These are phyloP conservation scores for Diprion similis DNA, from an alignment of 1,140 invertebrate species.

Conservation along the genomic window DNA sequence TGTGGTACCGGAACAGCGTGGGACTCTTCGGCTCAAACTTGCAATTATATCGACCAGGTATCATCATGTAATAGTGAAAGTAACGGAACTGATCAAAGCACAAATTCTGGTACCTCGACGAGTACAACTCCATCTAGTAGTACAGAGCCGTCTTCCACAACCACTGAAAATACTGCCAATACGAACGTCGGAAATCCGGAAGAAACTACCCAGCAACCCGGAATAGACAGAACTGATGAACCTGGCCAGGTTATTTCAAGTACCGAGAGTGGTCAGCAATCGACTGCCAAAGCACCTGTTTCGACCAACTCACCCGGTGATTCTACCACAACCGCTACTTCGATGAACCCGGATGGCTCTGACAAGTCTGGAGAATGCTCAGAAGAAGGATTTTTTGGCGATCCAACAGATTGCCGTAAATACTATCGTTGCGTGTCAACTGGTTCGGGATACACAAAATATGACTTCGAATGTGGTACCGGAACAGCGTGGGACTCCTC, in stretches of 20 bases:
- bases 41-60: conserved; percentile 46
- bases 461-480: no score
- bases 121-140: conserved; percentile 33
- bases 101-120: conserved; percentile 25
- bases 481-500: no score
- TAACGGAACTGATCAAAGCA: conserved; percentile 29
- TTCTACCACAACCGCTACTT: conserved; percentile 11
- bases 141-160: conserved; percentile 34
- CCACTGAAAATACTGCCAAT: conserved; percentile 27
- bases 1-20: conserved; percentile 59
- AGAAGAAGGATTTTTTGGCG: no score
- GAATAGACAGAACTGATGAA: no score
- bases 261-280: neutral
- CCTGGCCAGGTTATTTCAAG: neutral
- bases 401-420: no score
- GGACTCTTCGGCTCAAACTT: conserved; percentile 57
- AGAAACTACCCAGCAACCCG: neutral
- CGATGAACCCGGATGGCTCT: no score
- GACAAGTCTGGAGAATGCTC: no score
- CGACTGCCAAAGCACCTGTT: neutral
- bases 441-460: no score
- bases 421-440: no score
- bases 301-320: neutral
- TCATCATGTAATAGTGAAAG: conserved; percentile 35
- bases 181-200: neutral